These are phyloP conservation scores for Nebria ingens DNA, from an alignment of 1,140 invertebrate species.

Conservation along the genomic window DNA sequence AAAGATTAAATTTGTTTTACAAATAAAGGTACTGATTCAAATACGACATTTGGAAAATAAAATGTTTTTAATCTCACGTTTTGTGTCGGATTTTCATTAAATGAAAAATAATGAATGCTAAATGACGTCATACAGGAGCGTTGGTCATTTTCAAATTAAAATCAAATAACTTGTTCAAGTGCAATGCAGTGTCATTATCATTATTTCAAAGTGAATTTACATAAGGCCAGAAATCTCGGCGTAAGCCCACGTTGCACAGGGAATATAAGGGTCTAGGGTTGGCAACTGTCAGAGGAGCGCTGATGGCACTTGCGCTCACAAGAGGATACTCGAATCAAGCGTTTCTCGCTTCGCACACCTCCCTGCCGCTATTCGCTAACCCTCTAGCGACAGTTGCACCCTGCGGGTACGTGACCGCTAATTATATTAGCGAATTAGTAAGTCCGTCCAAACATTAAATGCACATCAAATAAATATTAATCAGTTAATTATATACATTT, in stretches of 20 bases:
- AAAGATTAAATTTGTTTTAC: no score
- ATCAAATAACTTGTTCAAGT: slow-evolving; percentile 5
- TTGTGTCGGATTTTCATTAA: no score
- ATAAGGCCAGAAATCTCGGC: slow-evolving; percentile 2
- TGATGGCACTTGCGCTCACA: slow-evolving; percentile 1
- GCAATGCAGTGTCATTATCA: slow-evolving; percentile 6
- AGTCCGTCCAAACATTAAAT: no score
- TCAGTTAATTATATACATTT: no score
- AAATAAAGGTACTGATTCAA: no score
- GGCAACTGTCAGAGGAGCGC: not conserved
- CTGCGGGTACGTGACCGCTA: not conserved
- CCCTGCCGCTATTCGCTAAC: not conserved
- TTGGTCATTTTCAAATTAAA: slow-evolving; percentile 2
- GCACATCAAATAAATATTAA: no score
- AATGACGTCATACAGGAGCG: no score
- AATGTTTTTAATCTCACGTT: no score
- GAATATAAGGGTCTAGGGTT: not conserved
- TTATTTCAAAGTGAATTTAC: slow-evolving; percentile 1
- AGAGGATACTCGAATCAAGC: slow-evolving; percentile 8
- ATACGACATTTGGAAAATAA: no score
- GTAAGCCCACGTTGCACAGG: no score
- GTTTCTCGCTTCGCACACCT: not conserved
- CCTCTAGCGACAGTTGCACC: not conserved
- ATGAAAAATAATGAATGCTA: no score
- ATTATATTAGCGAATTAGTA: slow-evolving; percentile 6